Evolutionary conservation across 2,113 vertebrate species (phyloP).

Genomic region (Sceloporus undulatus): DNA sequence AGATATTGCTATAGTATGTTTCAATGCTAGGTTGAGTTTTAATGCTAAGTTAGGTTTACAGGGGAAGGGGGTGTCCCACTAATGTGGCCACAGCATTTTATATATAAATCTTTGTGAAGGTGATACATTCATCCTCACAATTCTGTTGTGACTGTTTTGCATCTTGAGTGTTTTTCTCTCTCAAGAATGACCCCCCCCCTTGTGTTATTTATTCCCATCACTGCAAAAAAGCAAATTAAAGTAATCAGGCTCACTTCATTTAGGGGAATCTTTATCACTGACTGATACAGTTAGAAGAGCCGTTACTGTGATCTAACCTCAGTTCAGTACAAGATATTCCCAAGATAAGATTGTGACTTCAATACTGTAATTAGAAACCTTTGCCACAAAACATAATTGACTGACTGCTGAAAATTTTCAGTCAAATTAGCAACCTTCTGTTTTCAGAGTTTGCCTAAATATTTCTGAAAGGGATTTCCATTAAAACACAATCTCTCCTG

Average conservation of each 20-base stretch:
- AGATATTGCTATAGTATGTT: not conserved
- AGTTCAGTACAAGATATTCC: constrained; percentile 56
- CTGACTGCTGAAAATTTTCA: constrained; percentile 27
- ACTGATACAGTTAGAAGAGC: constrained; percentile 50
- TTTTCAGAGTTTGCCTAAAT: constrained; percentile 57
- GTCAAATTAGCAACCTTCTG: constrained; percentile 46
- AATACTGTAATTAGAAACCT: constrained; percentile 63
- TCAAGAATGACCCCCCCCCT: constrained; percentile 26
- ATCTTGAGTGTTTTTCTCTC: constrained; percentile 1
- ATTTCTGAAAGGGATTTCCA: constrained; percentile 57
- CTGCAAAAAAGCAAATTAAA: constrained; percentile 20
- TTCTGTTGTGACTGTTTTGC: constrained; percentile 31
- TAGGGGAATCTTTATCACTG: constrained; percentile 54
- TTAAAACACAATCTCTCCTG: constrained; percentile 29
- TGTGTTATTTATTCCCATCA: constrained; percentile 41
- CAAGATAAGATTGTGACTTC: constrained; percentile 56
- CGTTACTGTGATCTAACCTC: constrained; percentile 51
- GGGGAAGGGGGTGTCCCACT: too few species aligned
- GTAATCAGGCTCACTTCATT: constrained; percentile 54
- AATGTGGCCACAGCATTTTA: not conserved
- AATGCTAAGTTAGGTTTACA: not conserved
- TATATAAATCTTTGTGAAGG: not conserved
- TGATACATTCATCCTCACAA: not conserved
- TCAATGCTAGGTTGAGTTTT: too few species aligned
- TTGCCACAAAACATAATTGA: constrained; percentile 63